Base-by-base conservation (phyloP, 2,888 invertebrate genomes). In the Vannuccia rotundouncinata region DNA sequence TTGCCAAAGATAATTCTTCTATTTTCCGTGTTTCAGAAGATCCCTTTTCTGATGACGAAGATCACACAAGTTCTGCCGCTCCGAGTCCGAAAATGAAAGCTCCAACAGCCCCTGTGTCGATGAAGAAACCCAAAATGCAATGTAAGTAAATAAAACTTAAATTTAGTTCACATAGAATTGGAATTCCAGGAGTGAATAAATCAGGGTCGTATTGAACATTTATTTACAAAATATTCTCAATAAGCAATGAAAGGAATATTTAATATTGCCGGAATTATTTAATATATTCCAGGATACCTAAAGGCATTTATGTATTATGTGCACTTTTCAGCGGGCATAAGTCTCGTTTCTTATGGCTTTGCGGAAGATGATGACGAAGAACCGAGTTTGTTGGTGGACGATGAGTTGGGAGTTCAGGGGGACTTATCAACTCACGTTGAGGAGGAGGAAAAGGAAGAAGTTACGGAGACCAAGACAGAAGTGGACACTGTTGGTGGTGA, bases 321-420 rank as follows among this genome's bases (percentile, higher is more conserved):
- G n/a, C n/a, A n/a, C n/a, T 29, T 75, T 75, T 5, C 29, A 75
- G 75, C 75, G 1, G 31, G 30, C 5, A 29, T 75, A 5, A 75
- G 78, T 78, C 59, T 78, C 1, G 60, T 74, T 5, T 78, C 78
- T n/a, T 76, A 78, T 22, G 78, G 74, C 10, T 78, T 30, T 22
- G 78, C 28, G 5, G 78, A 78, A 74, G 78, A 78, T 13, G 78
- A 78, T 22, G 59, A 78, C 27, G 78, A 78, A 22, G 66, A 66
- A 22, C 66, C 66, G 2, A 66, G 66, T 66, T 22, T 22, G 2
- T 2, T 66, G 5, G 10, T 66, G 25, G 66, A 66, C n/a, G 74
- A 10, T 74, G 74, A 31, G 59, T 5, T 30, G 29, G 74, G n/a
- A 29, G 25, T 13, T 25, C 10, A 74, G n/a, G n/a, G n/a, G n/a